These are phyloP conservation scores for Lycia hirtaria DNA, from an alignment of 2,888 invertebrate genomes.

Conservation along the genomic window DNA sequence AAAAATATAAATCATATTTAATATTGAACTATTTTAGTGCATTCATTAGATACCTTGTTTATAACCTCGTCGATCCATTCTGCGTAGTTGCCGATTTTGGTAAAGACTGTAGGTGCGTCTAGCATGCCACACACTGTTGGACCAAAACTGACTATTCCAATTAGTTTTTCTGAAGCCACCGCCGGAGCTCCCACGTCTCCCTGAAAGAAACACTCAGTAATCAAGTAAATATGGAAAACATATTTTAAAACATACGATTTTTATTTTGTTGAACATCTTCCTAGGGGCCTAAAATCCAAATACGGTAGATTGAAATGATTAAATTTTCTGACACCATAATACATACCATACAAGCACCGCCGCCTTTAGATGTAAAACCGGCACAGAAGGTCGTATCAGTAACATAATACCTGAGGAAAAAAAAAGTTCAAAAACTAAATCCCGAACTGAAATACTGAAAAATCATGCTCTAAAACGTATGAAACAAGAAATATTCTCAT, in stretches of 20 bases:
- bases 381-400: constrained; percentile 55
- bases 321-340: background rate
- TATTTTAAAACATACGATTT: too few relatives aligned
- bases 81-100: constrained; percentile 50
- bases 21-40: too few relatives aligned
- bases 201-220: constrained; percentile 35
- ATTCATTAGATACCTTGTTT: constrained; percentile 36
- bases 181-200: constrained; percentile 58
- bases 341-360: constrained; percentile 59
- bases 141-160: constrained; percentile 59
- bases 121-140: constrained; percentile 52
- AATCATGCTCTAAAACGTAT: background rate
- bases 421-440: too few relatives aligned
- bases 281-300: too few relatives aligned
- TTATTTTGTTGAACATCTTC: too few relatives aligned
- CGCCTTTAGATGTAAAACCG: constrained; percentile 44
- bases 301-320: too few relatives aligned
- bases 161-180: constrained; percentile 42
- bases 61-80: constrained; percentile 56
- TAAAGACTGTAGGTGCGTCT: constrained; percentile 60
- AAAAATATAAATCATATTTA: too few relatives aligned
- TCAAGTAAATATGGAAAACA: background rate
- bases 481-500: too few relatives aligned
- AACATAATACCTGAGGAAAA: constrained; percentile 55
- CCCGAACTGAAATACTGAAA: background rate